phyloP scores from a whole-genome alignment of 1,140 invertebrate genomes.

The Drosophila cardini region DNA sequence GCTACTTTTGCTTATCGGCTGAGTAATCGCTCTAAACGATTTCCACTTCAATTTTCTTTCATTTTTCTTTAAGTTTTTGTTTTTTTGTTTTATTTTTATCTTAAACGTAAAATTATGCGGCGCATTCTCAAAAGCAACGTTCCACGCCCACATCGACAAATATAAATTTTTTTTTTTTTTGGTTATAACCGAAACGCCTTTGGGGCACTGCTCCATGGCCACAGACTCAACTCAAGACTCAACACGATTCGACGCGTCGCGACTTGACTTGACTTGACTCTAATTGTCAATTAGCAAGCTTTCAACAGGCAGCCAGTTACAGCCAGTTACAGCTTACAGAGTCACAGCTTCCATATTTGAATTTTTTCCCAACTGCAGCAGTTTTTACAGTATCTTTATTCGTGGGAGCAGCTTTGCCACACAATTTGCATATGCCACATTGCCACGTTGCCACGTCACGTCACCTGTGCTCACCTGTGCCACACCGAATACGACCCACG shows the following conservation, averaged over 20 bases:
- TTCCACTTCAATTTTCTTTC: constrained; percentile 35
- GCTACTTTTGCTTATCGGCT: constrained; percentile 39
- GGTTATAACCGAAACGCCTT: constrained; percentile 6
- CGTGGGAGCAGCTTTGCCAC: constrained; percentile 40
- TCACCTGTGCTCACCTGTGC: constrained; percentile 23
- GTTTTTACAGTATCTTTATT: constrained; percentile 36
- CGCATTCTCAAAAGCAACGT: constrained; percentile 12
- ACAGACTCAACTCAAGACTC: constrained; percentile 34
- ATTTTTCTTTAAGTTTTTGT: no score
- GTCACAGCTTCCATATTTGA: constrained; percentile 66
- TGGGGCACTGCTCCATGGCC: constrained; percentile 24
- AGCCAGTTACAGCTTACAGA: constrained; percentile 22
- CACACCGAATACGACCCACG: constrained; percentile 54
- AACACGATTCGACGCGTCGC: constrained; percentile 31
- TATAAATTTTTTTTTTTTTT: constrained; percentile 16
- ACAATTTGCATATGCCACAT: constrained; percentile 37
- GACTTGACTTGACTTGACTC: constrained; percentile 23
- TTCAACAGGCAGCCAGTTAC: constrained; percentile 57
- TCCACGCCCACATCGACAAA: constrained; percentile 32
- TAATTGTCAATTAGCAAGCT: constrained; percentile 78
- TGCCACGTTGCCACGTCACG: constrained; percentile 4
- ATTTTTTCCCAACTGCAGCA: constrained; percentile 11
- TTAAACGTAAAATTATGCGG: constrained; percentile 29
- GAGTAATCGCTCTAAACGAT: constrained; percentile 44
- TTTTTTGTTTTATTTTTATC: neutral